Evolutionary conservation across 2,113 vertebrate genomes (phyloP).

Genomic region (Thalassoma bifasciatum): DNA sequence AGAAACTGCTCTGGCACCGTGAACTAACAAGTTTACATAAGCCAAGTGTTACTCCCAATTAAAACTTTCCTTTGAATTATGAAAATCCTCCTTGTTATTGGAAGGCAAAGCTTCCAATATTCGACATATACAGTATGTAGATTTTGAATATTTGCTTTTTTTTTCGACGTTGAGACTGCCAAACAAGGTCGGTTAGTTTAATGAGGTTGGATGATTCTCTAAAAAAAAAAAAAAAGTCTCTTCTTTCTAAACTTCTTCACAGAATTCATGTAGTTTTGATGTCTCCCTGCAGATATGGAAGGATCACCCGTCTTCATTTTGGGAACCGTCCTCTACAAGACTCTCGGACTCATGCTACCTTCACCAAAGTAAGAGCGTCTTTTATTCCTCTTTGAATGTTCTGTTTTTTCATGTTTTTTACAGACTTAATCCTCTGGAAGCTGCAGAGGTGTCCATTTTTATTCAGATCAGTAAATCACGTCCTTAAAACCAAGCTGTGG

Average conservation of each 20-base stretch:
- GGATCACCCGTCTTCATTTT: constrained; percentile 96
- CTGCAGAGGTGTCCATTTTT: constrained; percentile 44
- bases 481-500: constrained; percentile 26
- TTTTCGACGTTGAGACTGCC: not conserved
- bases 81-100: not conserved
- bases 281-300: constrained; percentile 87
- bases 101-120: constrained; percentile 2
- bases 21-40: not conserved
- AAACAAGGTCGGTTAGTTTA: not conserved
- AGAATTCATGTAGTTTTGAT: constrained; percentile 35
- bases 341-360: constrained; percentile 96
- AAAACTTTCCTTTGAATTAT: constrained; percentile 1
- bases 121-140: not conserved
- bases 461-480: constrained; percentile 46
- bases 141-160: constrained; percentile 2
- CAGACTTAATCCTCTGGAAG: constrained; percentile 44
- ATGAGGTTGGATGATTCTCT: not conserved
- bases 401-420: constrained; percentile 37
- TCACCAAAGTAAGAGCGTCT: constrained; percentile 91
- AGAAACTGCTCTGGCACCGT: not conserved
- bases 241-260: not conserved
- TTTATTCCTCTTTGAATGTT: constrained; percentile 28
- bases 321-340: constrained; percentile 99
- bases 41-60: constrained; percentile 27
- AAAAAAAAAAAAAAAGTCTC: not conserved